Base-by-base conservation (phyloP, 1,140 invertebrate genomes). In the Ephestia elutella region DNA sequence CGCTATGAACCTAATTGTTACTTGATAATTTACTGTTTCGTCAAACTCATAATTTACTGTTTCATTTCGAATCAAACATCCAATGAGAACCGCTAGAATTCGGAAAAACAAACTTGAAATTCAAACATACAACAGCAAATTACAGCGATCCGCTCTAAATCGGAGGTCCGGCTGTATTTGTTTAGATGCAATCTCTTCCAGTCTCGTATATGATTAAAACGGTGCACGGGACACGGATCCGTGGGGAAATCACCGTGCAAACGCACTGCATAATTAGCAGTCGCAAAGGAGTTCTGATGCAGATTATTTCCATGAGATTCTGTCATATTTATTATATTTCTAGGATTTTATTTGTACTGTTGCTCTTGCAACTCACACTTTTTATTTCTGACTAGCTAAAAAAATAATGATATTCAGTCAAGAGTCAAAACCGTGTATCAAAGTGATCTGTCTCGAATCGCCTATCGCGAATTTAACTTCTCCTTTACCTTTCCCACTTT, bases 141-240 rank as follows among this genome's bases (percentile, higher is more conserved):
- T 66, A 80, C 76, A 71, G 73, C 66, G 70, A 81, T 75, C 71
- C 73, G 57, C 73, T 74, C 69, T 67, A 72, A 70, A 76, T 44
- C 38, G 38, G 38, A 44, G 38, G 38, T 44, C 71, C 57, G 67
- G 65, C 56, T 63, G 72, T 83, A 82, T 86, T 86, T 86, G 82
- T 86, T 78, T 70, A 65, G 75, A 80, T 83, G 79, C 80, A 83
- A 82, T 82, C 80, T 83, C 78, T 77, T 80, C 72, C 65, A 69
- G 70, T 75, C 38, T 71, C 77, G 79, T 80, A 78, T 86, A 86
- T 86, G 80, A 86, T 83, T 86, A 86, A 86, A 83, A 82, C 78
- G 79, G 68, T 77, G 80, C 79, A 83, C 59, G 73, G 76, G 75
- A 75, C 74, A 75, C 72, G 67, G 66, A 71, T 71, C 82, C 82